phyloP scores from a whole-genome alignment of 2,888 invertebrate genomes.

The Actias luna region DNA sequence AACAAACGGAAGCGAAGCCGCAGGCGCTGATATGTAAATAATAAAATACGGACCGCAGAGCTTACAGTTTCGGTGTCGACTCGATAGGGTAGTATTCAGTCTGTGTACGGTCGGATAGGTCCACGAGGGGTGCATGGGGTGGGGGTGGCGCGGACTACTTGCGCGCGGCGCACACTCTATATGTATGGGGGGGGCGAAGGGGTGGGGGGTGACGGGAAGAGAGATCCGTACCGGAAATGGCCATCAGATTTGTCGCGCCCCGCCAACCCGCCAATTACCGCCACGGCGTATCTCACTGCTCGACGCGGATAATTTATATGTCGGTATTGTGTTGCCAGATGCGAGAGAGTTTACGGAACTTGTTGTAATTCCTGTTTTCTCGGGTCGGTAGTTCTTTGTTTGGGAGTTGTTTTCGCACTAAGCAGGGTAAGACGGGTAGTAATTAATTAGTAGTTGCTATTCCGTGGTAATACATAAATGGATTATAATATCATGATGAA shows the following conservation, averaged over 20 bases:
- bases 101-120: background rate
- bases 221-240: slow-evolving; percentile 58
- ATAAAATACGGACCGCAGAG: background rate
- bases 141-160: slow-evolving; percentile 5
- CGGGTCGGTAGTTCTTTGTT: background rate
- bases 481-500: background rate
- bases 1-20: too few relatives aligned
- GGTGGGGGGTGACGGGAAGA: background rate
- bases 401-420: background rate
- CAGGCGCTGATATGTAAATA: too few relatives aligned
- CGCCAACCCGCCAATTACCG: slow-evolving; percentile 64
- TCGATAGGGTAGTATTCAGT: slow-evolving; percentile 2
- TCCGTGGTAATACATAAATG: background rate
- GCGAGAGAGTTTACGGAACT: background rate
- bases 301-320: slow-evolving; percentile 16
- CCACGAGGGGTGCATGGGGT: background rate
- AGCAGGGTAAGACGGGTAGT: background rate
- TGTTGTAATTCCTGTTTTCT: background rate
- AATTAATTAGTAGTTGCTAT: background rate
- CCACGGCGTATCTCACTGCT: slow-evolving; percentile 35
- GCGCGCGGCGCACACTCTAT: background rate
- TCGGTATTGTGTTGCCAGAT: slow-evolving; percentile 12
- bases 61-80: background rate
- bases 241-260: slow-evolving; percentile 68
- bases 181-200: background rate